Percentiles rank a stretch among this genome's conserved stretches.
Conservation (phyloP, 2,888 invertebrate species). For the Ischnus inquisitorius region DNA sequence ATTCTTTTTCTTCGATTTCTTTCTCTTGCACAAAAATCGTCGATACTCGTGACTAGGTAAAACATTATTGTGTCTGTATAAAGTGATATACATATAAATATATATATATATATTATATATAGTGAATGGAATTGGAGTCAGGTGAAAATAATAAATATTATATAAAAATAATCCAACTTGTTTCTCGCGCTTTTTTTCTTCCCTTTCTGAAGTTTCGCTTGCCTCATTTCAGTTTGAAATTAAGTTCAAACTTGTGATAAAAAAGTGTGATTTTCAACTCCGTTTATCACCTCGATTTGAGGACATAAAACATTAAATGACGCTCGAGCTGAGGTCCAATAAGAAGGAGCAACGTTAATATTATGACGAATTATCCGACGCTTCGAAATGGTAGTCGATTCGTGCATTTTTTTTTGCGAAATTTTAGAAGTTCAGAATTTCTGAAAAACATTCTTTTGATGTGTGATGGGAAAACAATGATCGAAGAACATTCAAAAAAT, state of each 20-base stretch:
- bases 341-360: too few species aligned
- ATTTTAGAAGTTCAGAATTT: too few species aligned
- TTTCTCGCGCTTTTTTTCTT: not conserved
- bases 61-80: slow-evolving; percentile 51
- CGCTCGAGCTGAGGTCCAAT: too few species aligned
- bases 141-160: slow-evolving; percentile 56
- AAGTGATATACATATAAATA: slow-evolving; percentile 57
- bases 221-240: not conserved
- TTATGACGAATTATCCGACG: not conserved
- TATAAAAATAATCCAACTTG: slow-evolving; percentile 36
- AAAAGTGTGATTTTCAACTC: not conserved
- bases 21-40: slow-evolving; percentile 16
- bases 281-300: not conserved
- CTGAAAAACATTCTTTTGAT: too few species aligned
- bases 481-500: too few species aligned
- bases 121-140: slow-evolving; percentile 46
- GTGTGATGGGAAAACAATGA: too few species aligned
- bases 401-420: too few species aligned
- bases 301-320: not conserved
- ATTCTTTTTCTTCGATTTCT: not conserved
- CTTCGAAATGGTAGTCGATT: too few species aligned
- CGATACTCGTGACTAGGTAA: slow-evolving; percentile 59
- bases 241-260: not conserved
- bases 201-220: not conserved
- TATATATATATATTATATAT: slow-evolving; percentile 53